Conservation (phyloP, 1,140 invertebrate genomes). For the Chironomus tepperi region DNA sequence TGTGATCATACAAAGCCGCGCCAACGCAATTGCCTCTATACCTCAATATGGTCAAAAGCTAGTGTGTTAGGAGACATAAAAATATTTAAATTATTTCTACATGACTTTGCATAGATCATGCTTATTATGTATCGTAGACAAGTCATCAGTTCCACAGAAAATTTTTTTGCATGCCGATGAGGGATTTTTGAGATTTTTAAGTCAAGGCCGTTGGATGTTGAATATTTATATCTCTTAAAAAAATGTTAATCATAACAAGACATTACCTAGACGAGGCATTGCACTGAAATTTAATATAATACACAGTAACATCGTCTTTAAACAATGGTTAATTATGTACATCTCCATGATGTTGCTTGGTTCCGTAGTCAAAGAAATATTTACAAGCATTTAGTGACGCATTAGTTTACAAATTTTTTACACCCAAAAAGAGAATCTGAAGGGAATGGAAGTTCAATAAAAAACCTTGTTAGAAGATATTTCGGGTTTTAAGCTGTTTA, state of each 20-base stretch:
- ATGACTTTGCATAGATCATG: neutral
- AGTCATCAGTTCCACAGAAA: neutral
- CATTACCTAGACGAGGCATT: neutral
- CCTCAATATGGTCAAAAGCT: neutral
- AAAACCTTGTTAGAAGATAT: no score
- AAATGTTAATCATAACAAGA: slow-evolving; percentile 13
- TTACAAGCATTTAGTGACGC: no score
- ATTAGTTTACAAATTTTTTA: no score
- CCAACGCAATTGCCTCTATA: neutral
- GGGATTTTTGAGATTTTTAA: neutral
- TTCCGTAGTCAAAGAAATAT: no score
- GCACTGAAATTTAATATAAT: neutral
- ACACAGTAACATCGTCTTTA: neutral
- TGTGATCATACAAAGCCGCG: neutral
- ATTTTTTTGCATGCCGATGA: neutral
- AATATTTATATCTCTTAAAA: neutral
- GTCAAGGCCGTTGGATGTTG: neutral
- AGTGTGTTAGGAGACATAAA: neutral
- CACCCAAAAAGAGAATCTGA: no score
- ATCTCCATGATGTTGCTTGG: neutral
- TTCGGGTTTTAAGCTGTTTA: no score
- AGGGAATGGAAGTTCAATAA: no score
- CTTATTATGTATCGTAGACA: neutral
- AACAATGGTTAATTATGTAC: neutral
- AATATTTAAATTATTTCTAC: slow-evolving; percentile 8